Evolutionary conservation across 1,140 invertebrate species (phyloP).

Genomic region (Drosophila kurseongensis): DNA sequence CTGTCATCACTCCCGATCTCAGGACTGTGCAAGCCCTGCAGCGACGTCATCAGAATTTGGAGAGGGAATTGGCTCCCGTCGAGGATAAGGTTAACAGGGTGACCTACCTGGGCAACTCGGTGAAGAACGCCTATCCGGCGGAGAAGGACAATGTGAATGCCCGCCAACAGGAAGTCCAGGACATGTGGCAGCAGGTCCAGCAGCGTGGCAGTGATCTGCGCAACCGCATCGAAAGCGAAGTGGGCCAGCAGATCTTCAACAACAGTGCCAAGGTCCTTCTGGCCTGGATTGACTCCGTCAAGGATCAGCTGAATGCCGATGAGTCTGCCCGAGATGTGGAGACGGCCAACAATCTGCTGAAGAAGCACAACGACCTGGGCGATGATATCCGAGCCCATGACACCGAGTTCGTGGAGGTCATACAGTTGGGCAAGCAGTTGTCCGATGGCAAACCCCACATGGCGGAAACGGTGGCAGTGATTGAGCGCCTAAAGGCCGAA

Average conservation of each 20-base stretch:
- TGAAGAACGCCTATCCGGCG: constrained; percentile 95
- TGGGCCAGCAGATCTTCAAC: constrained; percentile 97
- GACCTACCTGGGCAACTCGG: constrained; percentile 91
- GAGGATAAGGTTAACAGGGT: constrained; percentile 95
- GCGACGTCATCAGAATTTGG: constrained; percentile 94
- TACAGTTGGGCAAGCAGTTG: constrained; percentile 90
- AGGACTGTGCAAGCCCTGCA: constrained; percentile 96
- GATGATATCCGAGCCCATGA: constrained; percentile 95
- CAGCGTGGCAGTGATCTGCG: constrained; percentile 93
- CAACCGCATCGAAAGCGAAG: constrained; percentile 94
- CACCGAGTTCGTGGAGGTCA: constrained; percentile 90
- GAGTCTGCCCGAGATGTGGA: constrained; percentile 94
- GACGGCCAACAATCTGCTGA: constrained; percentile 95
- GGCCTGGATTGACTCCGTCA: constrained; percentile 91
- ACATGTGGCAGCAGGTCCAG: constrained; percentile 94
- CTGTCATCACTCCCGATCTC: constrained; percentile 92
- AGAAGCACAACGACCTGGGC: constrained; percentile 95
- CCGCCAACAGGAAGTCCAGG: constrained; percentile 93
- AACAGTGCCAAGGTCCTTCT: constrained; percentile 92
- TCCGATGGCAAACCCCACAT: constrained; percentile 89
- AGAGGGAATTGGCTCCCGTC: constrained; percentile 94
- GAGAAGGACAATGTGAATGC: constrained; percentile 94
- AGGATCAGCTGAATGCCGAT: constrained; percentile 92
- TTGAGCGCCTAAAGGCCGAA: constrained; percentile 91
- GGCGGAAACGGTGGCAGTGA: constrained; percentile 89